Percentiles rank a stretch among this genome's conserved stretches.
Evolutionary conservation across 2,888 invertebrate species (phyloP).

Genomic region (Nymphalis c-album): DNA sequence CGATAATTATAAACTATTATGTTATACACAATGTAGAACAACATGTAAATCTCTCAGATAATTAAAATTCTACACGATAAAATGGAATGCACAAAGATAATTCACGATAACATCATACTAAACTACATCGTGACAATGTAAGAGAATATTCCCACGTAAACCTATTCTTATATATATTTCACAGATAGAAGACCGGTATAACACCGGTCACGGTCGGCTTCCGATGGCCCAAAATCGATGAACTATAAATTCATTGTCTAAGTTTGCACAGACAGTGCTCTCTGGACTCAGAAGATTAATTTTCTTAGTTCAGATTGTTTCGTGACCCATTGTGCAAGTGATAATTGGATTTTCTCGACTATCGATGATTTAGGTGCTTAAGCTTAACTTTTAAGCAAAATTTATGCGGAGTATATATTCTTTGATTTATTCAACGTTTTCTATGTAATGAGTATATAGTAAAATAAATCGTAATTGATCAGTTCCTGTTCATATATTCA

Average conservation of each 20-base stretch:
- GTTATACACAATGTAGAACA: not conserved
- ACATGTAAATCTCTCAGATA: not conserved
- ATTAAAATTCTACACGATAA: not conserved
- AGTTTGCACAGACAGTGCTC: slow-evolving; percentile 78
- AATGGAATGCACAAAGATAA: not conserved
- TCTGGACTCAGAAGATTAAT: slow-evolving; percentile 81
- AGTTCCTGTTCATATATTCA: not conserved
- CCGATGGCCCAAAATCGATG: slow-evolving; percentile 77
- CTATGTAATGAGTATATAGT: not conserved
- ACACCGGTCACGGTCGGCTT: slow-evolving; percentile 53
- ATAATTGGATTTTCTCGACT: slow-evolving; percentile 80
- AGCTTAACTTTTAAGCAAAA: slow-evolving; percentile 42
- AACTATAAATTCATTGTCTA: slow-evolving; percentile 81
- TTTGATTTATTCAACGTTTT: slow-evolving; percentile 2
- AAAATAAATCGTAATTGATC: not conserved
- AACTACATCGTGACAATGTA: not conserved
- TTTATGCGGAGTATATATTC: slow-evolving; percentile 15
- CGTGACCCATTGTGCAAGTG: slow-evolving; percentile 80
- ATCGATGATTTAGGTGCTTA: slow-evolving; percentile 76
- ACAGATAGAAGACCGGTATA: slow-evolving; percentile 27
- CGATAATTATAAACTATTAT: not conserved
- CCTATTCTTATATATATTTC: slow-evolving; percentile 4
- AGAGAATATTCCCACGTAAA: slow-evolving; percentile 6
- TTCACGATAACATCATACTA: not conserved
- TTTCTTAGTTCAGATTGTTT: slow-evolving; percentile 82